phyloP scores from a whole-genome alignment of 2,797 vertebrate species.

The Miichthys miiuy region DNA sequence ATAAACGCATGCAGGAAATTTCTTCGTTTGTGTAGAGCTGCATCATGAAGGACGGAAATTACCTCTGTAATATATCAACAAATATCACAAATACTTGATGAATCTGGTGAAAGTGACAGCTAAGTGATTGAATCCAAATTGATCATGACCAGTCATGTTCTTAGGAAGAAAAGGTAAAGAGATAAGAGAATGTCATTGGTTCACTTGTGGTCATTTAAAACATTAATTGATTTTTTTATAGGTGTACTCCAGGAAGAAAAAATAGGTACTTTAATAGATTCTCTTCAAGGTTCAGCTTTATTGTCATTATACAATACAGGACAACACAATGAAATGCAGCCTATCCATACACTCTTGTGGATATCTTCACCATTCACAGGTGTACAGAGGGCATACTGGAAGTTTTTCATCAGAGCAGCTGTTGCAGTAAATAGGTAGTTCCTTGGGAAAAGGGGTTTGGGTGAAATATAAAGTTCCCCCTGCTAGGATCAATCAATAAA shows the following conservation, averaged over 20 bases:
- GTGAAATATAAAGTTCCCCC: neutral
- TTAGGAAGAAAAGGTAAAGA: neutral
- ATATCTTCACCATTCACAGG: no score
- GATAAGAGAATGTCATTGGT: neutral
- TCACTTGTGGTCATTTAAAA: no score
- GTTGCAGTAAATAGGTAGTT: neutral
- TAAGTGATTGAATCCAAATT: neutral
- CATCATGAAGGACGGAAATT: no score
- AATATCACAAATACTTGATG: neutral
- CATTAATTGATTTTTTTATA: no score
- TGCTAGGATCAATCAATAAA: slow-evolving; percentile 12
- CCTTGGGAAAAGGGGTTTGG: neutral
- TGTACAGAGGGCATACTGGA: no score
- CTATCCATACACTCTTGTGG: no score
- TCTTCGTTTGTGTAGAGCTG: neutral
- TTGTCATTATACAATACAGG: neutral
- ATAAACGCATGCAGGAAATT: slow-evolving; percentile 7
- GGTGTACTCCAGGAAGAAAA: neutral
- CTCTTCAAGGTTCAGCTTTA: neutral
- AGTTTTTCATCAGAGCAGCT: neutral
- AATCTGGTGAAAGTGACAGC: neutral
- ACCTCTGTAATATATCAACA: no score
- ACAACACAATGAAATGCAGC: neutral
- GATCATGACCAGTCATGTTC: neutral
- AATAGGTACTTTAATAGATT: no score